Conservation (phyloP, 2,888 invertebrate genomes). For the Melieria picta region DNA sequence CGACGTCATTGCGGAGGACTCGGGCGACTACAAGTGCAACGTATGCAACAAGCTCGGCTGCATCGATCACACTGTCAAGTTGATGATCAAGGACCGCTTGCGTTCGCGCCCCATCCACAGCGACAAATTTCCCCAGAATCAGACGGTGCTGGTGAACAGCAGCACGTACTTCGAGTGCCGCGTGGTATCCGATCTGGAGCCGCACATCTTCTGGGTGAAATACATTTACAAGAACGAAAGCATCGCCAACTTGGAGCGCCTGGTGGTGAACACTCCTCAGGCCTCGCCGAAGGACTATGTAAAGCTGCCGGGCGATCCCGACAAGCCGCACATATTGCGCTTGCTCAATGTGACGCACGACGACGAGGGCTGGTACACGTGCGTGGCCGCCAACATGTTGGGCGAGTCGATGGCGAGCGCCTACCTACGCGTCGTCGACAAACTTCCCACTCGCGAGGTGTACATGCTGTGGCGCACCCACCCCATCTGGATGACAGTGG, state of each 20-base stretch:
- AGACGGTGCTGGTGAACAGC: conserved; percentile 78
- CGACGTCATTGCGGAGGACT: conserved; percentile 83
- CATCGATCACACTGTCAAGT: conserved; percentile 76
- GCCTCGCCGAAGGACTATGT: conserved; percentile 36
- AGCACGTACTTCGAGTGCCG: conserved; percentile 80
- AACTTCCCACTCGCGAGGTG: conserved; percentile 49
- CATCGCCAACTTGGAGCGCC: conserved; percentile 45
- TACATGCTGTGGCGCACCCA: conserved; percentile 65
- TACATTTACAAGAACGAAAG: conserved; percentile 51
- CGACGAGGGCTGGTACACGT: conserved; percentile 96
- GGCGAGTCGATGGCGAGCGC: conserved; percentile 83
- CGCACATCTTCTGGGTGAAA: conserved; percentile 82
- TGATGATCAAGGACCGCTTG: conserved; percentile 81
- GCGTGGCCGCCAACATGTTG: conserved; percentile 88
- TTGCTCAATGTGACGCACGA: conserved; percentile 87
- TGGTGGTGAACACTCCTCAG: conserved; percentile 23
- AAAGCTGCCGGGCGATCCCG: conserved; percentile 45
- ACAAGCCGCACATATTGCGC: conserved; percentile 72
- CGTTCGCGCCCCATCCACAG: conserved; percentile 87
- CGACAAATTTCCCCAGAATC: conserved; percentile 83
- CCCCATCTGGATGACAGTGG: conserved; percentile 71
- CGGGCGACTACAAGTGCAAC: conserved; percentile 88
- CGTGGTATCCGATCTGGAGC: conserved; percentile 85
- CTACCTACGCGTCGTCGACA: conserved; percentile 80
- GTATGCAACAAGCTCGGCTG: conserved; percentile 86